Evolutionary conservation across 2,113 vertebrate species (phyloP), one percentile per base, ranked within the genome.

Genomic region (Trichechus manatus): DNA sequence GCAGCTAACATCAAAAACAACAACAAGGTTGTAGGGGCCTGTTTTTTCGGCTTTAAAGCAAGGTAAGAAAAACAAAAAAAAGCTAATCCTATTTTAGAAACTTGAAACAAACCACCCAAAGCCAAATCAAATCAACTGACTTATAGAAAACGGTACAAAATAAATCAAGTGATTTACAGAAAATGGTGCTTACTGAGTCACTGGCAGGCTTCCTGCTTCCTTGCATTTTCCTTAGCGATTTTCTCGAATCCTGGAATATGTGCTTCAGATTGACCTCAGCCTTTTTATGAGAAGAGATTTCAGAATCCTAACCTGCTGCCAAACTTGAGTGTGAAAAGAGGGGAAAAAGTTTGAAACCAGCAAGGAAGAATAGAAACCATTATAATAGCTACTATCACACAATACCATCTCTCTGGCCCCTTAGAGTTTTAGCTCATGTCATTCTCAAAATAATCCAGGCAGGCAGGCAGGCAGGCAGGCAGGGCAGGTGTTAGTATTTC

Each of bases 81-180:
- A 84, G 77, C 66, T 84, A 82, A 83, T 95, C 23, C 47, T 39
- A 81, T 78, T 92, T 93, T 68, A 82, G 70, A 91, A 94, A 83
- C 63, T 87, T 92, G 83, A 89, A 96, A 94, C 50, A 96, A 94
- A 89, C 83, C 83, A 79, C 74, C 9, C 86, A 89, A 84, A 93
- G 72, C 93, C 93, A 97, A 95, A 97, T 87, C 87, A 97, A 97
- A 97, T 94, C 63, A 93, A 97, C 33, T 95, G 96, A 94, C 74
- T 97, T 97, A 96, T 94, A 97, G 97, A 97, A 98, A 97, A 93
- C 44, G 87, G 94, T 53, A 13, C 84, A 93, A 96, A 96, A 84
- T 93, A 97, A 85, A 93, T 89, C 80, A 93, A 97, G 79, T 92
- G 91, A 96, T 93, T 98, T 95, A 96, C 94, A 96, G 95, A 97